Evolutionary conservation across 2,797 vertebrate species (phyloP), one percentile per base, ranked within the genome.

Genomic region (Notolepis coatsorum): DNA sequence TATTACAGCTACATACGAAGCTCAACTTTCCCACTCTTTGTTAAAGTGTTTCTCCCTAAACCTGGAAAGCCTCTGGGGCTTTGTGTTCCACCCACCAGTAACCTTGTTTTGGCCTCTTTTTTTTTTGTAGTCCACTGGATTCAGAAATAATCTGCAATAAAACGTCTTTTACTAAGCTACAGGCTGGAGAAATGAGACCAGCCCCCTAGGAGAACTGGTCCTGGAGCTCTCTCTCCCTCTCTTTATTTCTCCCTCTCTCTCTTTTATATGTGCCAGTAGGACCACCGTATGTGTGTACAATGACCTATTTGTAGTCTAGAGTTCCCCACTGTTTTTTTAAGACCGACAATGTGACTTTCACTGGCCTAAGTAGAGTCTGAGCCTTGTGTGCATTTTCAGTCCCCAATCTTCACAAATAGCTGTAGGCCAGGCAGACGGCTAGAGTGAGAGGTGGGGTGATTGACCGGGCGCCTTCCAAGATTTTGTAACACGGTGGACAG

Each of bases 101-200:
- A 82, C 81, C 86, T 88, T 79, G 76, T 42, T 39, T 57, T 82
- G 71, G 72, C 68, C 61, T 72, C 80, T 61, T 72, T 63, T 81
- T 61, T 72, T 63, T 77, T 70, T 74, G 66, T 37, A 66, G 70
- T 74, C 65, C 69, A 66, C 70, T 73, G 52, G 75, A 85, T 65
- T 84, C 60, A 4, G 61, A 73, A 61, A 45, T 67, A 67, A 66
- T 74, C 80, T 68, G 72, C 65, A 73, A 77, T 79, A 79, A 84
- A 79, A 68, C 81, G 45, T 70, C 68, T 86, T 82, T 84, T 63
- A 65, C 81, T 87, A 77, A 87, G 77, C 78, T 77, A 65, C 60
- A 42, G 58, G 47, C 78, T 59, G 15, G 51, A 75, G 77, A 79
- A 65, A 66, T 72, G 58, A 87, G 62, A 65, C 70, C 64, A 71